Conservation (phyloP, 2,113 vertebrate genomes). For the Rhabdornis inornatus region DNA sequence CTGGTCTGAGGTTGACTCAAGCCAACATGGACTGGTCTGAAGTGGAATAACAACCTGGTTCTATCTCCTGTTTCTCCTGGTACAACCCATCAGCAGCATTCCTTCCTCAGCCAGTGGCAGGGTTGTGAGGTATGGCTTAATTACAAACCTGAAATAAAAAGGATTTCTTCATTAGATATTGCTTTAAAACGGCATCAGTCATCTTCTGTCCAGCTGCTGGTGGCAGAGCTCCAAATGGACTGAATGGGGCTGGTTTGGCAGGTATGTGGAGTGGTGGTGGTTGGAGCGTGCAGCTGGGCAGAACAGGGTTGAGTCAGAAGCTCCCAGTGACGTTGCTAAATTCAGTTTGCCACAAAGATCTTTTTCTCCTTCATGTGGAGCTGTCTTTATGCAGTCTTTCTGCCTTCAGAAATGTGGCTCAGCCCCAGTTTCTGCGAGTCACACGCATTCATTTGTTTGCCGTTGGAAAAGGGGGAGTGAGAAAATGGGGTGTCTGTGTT, state of each 20-base stretch:
- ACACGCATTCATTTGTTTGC: fast-evolving
- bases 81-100: neutral
- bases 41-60: neutral
- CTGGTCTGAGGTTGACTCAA: neutral
- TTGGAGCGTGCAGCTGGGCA: neutral
- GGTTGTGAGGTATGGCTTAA: neutral
- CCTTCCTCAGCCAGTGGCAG: neutral
- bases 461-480: neutral
- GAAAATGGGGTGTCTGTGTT: neutral
- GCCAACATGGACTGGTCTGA: neutral
- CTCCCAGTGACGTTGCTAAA: neutral
- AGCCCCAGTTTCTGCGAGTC: neutral
- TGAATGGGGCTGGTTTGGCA: slow-evolving; percentile 23
- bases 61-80: neutral
- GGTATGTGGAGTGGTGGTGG: neutral
- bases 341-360: slow-evolving; percentile 13
- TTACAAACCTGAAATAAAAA: slow-evolving; percentile 7
- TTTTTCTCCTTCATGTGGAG: slow-evolving; percentile 4
- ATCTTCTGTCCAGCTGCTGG: neutral
- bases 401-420: slow-evolving; percentile 1
- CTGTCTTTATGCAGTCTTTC: neutral
- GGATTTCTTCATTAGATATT: neutral
- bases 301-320: slow-evolving; percentile 12
- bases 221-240: neutral
- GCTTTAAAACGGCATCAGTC: neutral